These are phyloP conservation scores for Drosophila atripex DNA, from an alignment of 2,888 invertebrate genomes.

Conservation along the genomic window DNA sequence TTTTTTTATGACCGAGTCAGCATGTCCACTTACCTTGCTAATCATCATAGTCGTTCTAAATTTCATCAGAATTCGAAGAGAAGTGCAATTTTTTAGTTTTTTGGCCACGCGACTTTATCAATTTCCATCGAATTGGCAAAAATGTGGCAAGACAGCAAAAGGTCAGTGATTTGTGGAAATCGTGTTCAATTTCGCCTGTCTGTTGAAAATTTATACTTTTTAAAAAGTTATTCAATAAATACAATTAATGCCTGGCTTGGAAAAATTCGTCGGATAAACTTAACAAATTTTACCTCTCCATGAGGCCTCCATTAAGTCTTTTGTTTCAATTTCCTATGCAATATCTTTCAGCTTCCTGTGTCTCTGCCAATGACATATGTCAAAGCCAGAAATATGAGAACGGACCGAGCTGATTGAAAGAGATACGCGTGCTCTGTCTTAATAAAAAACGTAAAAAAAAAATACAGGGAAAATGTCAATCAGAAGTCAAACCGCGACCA, in stretches of 20 bases:
- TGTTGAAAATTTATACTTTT: neutral
- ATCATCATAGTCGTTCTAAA: constrained; percentile 42
- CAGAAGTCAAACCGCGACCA: constrained; percentile 68
- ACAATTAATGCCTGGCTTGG: neutral
- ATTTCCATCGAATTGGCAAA: constrained; percentile 34
- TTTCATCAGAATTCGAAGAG: constrained; percentile 17
- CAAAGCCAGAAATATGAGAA: constrained; percentile 62
- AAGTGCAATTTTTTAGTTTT: constrained; percentile 18
- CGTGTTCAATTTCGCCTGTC: neutral
- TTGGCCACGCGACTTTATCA: constrained; percentile 31
- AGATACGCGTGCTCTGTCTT: constrained; percentile 33
- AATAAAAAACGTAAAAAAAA: constrained; percentile 22
- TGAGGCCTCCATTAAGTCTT: neutral
- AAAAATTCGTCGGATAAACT: neutral
- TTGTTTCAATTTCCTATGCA: constrained; percentile 21
- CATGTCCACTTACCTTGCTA: constrained; percentile 34
- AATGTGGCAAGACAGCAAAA: constrained; percentile 20
- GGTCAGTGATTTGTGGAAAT: constrained; percentile 25
- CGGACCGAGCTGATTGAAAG: constrained; percentile 23
- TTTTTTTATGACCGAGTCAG: constrained; percentile 50
- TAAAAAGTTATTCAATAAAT: neutral
- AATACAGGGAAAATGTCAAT: constrained; percentile 66
- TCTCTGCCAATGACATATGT: constrained; percentile 58
- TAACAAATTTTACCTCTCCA: neutral
- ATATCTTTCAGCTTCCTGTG: constrained; percentile 29